A percentile compares a stretch with the other conserved stretches of the same genome.
These are phyloP conservation scores for Crocallis elinguaria DNA, from an alignment of 2,888 invertebrate species.

Conservation along the genomic window DNA sequence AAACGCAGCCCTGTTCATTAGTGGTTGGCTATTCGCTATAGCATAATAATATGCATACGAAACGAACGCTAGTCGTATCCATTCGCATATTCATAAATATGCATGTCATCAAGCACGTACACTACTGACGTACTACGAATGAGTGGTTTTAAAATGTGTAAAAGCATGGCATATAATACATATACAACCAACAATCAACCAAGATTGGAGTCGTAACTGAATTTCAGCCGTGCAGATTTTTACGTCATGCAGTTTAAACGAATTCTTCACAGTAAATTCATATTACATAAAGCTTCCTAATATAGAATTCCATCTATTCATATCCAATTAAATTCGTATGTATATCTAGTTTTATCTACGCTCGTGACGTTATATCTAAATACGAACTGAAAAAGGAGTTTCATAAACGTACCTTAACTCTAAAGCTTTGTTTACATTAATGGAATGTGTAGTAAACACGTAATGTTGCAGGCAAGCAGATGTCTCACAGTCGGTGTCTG, in stretches of 20 bases:
- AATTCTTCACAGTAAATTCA: background rate
- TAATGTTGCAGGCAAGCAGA: conserved; percentile 56
- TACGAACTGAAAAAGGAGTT: background rate
- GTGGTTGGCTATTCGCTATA: background rate
- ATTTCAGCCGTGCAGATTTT: conserved; percentile 41
- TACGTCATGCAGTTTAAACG: conserved; percentile 41
- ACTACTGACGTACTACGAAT: too few relatives aligned
- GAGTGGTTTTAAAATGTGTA: too few relatives aligned
- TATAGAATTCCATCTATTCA: too few relatives aligned
- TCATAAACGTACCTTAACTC: background rate
- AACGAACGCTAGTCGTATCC: too few relatives aligned
- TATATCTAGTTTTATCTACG: too few relatives aligned
- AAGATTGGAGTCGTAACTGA: too few relatives aligned
- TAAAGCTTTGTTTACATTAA: conserved; percentile 42
- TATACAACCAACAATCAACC: too few relatives aligned
- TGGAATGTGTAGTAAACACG: conserved; percentile 50
- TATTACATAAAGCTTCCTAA: too few relatives aligned
- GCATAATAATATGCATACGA: conserved; percentile 25
- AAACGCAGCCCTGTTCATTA: background rate
- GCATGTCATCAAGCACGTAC: conserved; percentile 57
- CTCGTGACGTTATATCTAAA: background rate
- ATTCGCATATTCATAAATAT: conserved; percentile 56
- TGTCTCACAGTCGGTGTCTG: conserved; percentile 62
- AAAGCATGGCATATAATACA: too few relatives aligned
- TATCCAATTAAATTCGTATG: too few relatives aligned